Evolutionary conservation across 2,113 vertebrate species (phyloP), one percentile per base, ranked within the genome.

Genomic region (Candoia aspera): DNA sequence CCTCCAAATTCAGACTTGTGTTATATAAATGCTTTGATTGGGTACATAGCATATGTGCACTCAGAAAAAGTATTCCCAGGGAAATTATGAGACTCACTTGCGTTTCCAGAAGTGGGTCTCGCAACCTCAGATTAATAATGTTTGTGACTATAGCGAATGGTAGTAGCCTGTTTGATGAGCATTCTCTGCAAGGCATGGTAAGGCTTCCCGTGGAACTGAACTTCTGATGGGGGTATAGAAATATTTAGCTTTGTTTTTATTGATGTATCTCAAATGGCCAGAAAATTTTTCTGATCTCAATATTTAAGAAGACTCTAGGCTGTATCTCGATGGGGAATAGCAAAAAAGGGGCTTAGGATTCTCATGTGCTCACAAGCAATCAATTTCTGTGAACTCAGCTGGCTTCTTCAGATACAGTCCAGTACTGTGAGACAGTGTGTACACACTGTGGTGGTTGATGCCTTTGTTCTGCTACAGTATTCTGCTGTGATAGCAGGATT

Each of bases 261-360:
- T 0, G n/a, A 87, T 19, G 13, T 4, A 85, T 93, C 64, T 57
- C 54, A 11, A 58, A 88, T 8, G 15, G 57, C 85, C 79, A 90
- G 87, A 55, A 87, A 68, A 8, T 33, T 21, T 84, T 17, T 90
- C 68, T 83, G 29, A 86, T 91, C 86, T 64, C 86, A 90, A 8
- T 84, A 64, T 33, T 79, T 87, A 87, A 55, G 93, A 57, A 37
- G 86, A 92, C 0, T 73, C 58, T 55, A 90, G 11, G 0, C 1
- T 29, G 83, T 90, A 26, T 92, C 86, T n/a, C 89, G 90, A 91
- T 94, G 33, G 89, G 84, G 79, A 54, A 88, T 2, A 42, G 59
- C 24, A 64, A 68, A 64, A 64, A 53, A 94, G 94, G 92, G 93
- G 92, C 94, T 94, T 95, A 95, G 94, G 53, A 92, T 87, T 21